Base-by-base conservation (phyloP, 2,888 invertebrate genomes). In the Limnephilus lunatus region DNA sequence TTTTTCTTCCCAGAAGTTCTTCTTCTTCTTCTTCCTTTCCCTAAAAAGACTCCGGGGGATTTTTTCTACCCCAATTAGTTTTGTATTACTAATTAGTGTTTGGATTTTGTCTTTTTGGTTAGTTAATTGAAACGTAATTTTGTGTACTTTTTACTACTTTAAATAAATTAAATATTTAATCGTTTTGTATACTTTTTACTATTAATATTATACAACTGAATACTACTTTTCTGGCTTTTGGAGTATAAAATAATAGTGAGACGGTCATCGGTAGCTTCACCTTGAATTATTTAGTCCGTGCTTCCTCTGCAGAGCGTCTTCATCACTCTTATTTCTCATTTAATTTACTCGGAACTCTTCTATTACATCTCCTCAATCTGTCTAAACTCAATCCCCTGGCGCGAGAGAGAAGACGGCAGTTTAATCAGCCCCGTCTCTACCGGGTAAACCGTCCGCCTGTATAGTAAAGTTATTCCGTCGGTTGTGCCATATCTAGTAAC, bases 401-500 rank as follows among this genome's bases (percentile, higher is more conserved):
- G 83, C 35, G 48, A 89, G 35, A 31, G 80, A 88, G 88, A 81
- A 53, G 19, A n/a, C 25, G 1, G 25, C n/a, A 25, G 25, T 25
- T n/a, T 25, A 68, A 68, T 15, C 12, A n/a, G n/a, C n/a, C 14
- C 44, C n/a, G 86, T 14, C n/a, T 68, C 48, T 7, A 12, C 68
- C 39, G 25, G 88, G 88, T 89, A 89, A 14, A 30, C 44, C 44
- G 86, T 30, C 3, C 48, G 86, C 44, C 30, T 3, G 86, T 68
- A 68, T 68, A n/a, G 68, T 68, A 25, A 68, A 68, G 68, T 25
- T 68, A 68, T 68, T 86, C 15, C 44, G n/a, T n/a, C 86, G 25
- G 86, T n/a, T 5, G 85, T 44, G 86, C 39, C 44, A 32, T 48
- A 44, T 19, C 53, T 35, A 80, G 80, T 35, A 80, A 89, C 88